Base-by-base conservation (phyloP, 2,113 vertebrate species). In the Eulemur rufifrons region DNA sequence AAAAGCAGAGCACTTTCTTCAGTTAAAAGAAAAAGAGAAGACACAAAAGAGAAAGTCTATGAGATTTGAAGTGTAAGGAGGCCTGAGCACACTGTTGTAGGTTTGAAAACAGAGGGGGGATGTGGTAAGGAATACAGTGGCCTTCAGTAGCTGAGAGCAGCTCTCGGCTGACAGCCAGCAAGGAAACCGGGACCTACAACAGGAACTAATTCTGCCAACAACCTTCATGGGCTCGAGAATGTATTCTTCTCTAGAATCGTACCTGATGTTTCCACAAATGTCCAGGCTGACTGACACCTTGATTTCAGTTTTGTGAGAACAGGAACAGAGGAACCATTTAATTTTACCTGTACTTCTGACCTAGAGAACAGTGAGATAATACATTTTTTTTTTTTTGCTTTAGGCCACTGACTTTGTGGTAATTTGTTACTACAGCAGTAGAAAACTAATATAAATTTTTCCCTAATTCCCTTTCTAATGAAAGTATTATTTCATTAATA, bases 401-500 rank as follows among this genome's bases (percentile, higher is more conserved):
- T 73, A 73, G 74, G 27, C 2, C 32, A 84, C 14, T 81, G 37
- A 64, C 4, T 89, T 76, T 3, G 23, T 92, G n/a, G 13, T 85
- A 73, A 86, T 94, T 91, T 94, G 42, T 82, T 91, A 68, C 20
- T 34, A 9, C 34, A 92, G 6, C 5, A 82, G 29, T 29, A 93
- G 39, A 95, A 94, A 85, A 87, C 17, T 34, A 85, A 68, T 66
- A 54, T 8, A 39, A 66, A 34, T n/a, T 74, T 86, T 93, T 42
- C 9, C 47, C 34, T 13, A 54, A 27, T 74, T 92, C 25, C 34
- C 52, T 94, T 95, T 91, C 27, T 45, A n/a, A 37, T 63, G 2
- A 52, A 76, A 88, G 5, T 52, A 9, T 91, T 76, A 74, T 61
- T 92, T 91, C 47, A 82, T 82, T 91, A 96, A 88, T 14, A 56